A percentile compares a stretch with the other conserved stretches of the same genome.
phyloP scores from a whole-genome alignment of 2,888 invertebrate genomes.

The Lomographa bimaculata region DNA sequence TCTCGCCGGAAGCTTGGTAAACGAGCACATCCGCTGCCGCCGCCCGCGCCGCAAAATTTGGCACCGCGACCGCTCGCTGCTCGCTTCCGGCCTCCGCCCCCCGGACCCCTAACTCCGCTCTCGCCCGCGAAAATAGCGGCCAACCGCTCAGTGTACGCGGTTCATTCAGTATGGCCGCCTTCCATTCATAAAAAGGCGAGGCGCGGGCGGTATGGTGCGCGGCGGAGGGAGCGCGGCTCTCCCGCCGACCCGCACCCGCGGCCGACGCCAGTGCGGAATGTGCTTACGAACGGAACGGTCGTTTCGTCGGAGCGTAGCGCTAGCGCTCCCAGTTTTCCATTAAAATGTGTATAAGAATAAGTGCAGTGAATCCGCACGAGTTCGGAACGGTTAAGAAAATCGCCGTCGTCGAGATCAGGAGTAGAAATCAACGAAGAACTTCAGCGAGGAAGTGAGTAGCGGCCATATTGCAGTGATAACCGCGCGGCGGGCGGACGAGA shows the following conservation, averaged over 20 bases:
- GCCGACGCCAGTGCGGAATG: constrained; percentile 83
- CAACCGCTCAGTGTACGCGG: constrained; percentile 84
- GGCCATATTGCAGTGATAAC: constrained; percentile 84
- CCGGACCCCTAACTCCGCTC: constrained; percentile 69
- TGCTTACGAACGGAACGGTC: constrained; percentile 83
- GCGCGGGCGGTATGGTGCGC: constrained; percentile 74
- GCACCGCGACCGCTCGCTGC: constrained; percentile 80
- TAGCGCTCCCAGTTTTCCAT: constrained; percentile 83
- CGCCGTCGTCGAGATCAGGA: constrained; percentile 82
- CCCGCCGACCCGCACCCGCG: constrained; percentile 78
- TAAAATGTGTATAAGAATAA: constrained; percentile 84
- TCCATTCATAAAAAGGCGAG: constrained; percentile 88
- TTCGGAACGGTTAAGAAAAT: constrained; percentile 81
- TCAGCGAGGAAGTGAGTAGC: constrained; percentile 84
- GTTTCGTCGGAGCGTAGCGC: constrained; percentile 84
- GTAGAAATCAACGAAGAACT: constrained; percentile 84
- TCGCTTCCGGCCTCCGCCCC: constrained; percentile 79
- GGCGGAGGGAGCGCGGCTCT: constrained; percentile 78
- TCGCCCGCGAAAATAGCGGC: constrained; percentile 82
- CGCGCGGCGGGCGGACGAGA: constrained; percentile 84
- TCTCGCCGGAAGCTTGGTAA: constrained; percentile 81
- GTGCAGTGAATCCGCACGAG: constrained; percentile 83
- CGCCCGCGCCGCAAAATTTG: constrained; percentile 83
- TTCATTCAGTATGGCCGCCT: constrained; percentile 89
- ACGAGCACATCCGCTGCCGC: constrained; percentile 82